Evolutionary conservation across 2,888 invertebrate species (phyloP).

Genomic region (Microctonus brassicae): DNA sequence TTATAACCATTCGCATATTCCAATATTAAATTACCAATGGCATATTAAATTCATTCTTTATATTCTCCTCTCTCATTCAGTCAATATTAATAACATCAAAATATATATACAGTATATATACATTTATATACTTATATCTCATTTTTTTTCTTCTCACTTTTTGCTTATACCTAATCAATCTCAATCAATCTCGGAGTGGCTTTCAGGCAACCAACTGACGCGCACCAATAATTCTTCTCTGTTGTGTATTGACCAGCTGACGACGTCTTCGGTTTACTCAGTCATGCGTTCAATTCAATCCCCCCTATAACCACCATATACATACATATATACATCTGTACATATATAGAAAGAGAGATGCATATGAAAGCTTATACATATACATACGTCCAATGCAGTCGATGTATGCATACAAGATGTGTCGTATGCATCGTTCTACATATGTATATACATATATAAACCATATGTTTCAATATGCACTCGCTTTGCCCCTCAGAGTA

Average conservation of each 20-base stretch:
- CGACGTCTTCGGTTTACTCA: conserved; percentile 10
- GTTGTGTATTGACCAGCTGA: conserved; percentile 23
- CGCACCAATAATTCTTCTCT: conserved; percentile 24
- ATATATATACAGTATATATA: no score
- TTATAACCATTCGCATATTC: no score
- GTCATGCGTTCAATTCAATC: conserved; percentile 9
- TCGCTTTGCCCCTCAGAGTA: background rate
- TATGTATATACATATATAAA: background rate
- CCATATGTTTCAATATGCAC: background rate
- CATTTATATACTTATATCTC: no score
- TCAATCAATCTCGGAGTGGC: background rate
- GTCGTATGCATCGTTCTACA: background rate
- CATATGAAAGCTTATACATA: conserved; percentile 7
- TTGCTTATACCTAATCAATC: background rate
- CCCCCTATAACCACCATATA: background rate
- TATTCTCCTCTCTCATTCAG: background rate
- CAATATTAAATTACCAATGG: no score
- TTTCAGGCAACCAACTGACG: conserved; percentile 26
- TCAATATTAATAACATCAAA: background rate
- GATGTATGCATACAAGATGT: conserved; percentile 15
- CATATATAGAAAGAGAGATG: no score
- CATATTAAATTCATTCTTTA: no score
- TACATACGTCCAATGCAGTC: no score
- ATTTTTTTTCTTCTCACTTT: background rate
- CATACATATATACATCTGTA: conserved; percentile 6